A percentile compares a stretch with the other conserved stretches of the same genome.
Evolutionary conservation across 2,888 invertebrate species (phyloP).

Genomic region (Unio delphinus): DNA sequence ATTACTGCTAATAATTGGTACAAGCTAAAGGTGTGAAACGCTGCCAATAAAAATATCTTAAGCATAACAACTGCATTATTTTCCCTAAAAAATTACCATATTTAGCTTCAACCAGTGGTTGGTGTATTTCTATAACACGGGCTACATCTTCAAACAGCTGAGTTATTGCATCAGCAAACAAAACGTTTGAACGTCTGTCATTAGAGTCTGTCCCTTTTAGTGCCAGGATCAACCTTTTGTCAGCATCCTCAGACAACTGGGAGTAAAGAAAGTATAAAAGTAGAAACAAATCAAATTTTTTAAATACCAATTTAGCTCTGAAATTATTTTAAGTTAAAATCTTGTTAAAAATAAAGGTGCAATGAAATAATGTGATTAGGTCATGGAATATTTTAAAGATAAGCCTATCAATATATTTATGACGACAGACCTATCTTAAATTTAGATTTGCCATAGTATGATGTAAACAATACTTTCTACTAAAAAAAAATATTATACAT

Average conservation of each 20-base stretch:
- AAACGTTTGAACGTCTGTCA: slow-evolving; percentile 83
- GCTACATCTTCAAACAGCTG: slow-evolving; percentile 89
- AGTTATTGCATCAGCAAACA: slow-evolving; percentile 89
- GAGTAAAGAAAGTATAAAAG: slow-evolving; percentile 2
- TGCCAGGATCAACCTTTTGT: slow-evolving; percentile 80
- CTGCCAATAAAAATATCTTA: too few relatives aligned
- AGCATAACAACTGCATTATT: neutral
- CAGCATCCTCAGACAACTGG: slow-evolving; percentile 77
- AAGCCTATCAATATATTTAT: too few relatives aligned
- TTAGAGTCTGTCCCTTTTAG: slow-evolving; percentile 71
- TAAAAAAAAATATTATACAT: too few relatives aligned
- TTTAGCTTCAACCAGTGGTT: slow-evolving; percentile 89
- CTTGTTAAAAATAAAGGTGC: too few relatives aligned
- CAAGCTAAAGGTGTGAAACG: too few relatives aligned
- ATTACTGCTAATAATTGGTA: too few relatives aligned
- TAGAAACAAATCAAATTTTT: neutral
- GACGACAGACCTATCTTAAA: too few relatives aligned
- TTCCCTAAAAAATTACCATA: slow-evolving; percentile 77
- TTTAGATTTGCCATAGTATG: too few relatives aligned
- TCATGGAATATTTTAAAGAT: too few relatives aligned
- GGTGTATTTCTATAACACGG: slow-evolving; percentile 86
- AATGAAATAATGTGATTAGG: too few relatives aligned
- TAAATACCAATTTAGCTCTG: neutral
- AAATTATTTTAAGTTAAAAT: too few relatives aligned
- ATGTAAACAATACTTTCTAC: too few relatives aligned